Conservation (phyloP, 2,888 invertebrate genomes). For the Dasypogon diadema region DNA sequence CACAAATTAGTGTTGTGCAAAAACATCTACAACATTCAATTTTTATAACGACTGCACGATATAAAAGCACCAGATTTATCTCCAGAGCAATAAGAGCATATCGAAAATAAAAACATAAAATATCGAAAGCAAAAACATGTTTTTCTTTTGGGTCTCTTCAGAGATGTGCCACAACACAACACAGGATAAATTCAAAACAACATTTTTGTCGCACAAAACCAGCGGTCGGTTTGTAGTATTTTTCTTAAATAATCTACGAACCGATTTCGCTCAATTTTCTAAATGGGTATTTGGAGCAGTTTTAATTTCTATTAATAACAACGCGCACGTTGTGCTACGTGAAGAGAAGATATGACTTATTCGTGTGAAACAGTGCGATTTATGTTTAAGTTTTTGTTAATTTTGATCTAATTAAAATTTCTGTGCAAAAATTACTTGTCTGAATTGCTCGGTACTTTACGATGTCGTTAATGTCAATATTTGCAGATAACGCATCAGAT, state of each 20-base stretch:
- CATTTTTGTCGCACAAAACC: neutral
- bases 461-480: slow-evolving; percentile 63
- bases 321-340: neutral
- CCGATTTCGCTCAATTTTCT: neutral
- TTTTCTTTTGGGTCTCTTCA: neutral
- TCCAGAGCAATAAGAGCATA: too few relatives aligned
- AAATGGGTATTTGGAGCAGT: neutral
- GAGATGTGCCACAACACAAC: neutral
- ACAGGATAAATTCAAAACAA: neutral
- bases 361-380: neutral
- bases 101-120: too few relatives aligned
- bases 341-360: neutral
- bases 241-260: neutral
- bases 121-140: too few relatives aligned
- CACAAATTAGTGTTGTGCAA: too few relatives aligned
- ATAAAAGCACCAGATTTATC: too few relatives aligned
- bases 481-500: slow-evolving; percentile 72
- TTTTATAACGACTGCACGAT: too few relatives aligned
- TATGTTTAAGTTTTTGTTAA: neutral
- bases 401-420: neutral
- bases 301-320: neutral
- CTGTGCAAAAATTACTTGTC: neutral
- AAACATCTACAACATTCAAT: too few relatives aligned
- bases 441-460: neutral
- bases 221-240: neutral